These are phyloP conservation scores for Heloderma charlesbogerti DNA, from an alignment of 2,113 vertebrate genomes.

Conservation along the genomic window DNA sequence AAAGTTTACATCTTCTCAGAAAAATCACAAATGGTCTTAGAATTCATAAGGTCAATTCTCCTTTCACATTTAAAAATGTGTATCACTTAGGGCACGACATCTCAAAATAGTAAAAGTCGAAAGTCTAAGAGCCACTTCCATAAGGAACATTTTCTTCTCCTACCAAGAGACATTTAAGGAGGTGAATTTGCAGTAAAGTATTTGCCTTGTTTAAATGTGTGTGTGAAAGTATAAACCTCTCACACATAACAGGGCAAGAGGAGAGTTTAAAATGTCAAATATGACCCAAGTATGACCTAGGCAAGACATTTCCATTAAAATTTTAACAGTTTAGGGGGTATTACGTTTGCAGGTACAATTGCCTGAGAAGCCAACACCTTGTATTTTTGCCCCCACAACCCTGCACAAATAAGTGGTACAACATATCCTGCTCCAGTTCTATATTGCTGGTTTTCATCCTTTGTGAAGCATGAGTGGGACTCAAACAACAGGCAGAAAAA, in stretches of 20 bases:
- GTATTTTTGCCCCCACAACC: not conserved
- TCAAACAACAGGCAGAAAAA: not conserved
- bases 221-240: constrained; percentile 63
- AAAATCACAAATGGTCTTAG: not conserved
- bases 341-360: constrained; percentile 23
- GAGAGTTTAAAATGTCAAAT: not conserved
- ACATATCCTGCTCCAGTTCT: not conserved
- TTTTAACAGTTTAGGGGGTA: constrained; percentile 47
- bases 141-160: constrained; percentile 43
- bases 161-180: constrained; percentile 33
- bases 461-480: constrained; percentile 6
- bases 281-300: constrained; percentile 20
- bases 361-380: fast-evolving
- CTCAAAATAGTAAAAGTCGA: constrained; percentile 18
- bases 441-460: not conserved
- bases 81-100: not conserved
- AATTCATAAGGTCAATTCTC: not conserved
- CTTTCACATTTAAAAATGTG: not conserved
- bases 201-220: constrained; percentile 44
- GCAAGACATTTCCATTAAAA: not conserved
- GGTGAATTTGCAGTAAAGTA: constrained; percentile 39
- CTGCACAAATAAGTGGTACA: fast-evolving
- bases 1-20: not conserved
- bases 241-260: constrained; percentile 53
- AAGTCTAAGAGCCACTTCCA: constrained; percentile 43